Evolutionary conservation across 1,140 invertebrate species (phyloP), one percentile per base, ranked within the genome.

Genomic region (Apis laboriosa): DNA sequence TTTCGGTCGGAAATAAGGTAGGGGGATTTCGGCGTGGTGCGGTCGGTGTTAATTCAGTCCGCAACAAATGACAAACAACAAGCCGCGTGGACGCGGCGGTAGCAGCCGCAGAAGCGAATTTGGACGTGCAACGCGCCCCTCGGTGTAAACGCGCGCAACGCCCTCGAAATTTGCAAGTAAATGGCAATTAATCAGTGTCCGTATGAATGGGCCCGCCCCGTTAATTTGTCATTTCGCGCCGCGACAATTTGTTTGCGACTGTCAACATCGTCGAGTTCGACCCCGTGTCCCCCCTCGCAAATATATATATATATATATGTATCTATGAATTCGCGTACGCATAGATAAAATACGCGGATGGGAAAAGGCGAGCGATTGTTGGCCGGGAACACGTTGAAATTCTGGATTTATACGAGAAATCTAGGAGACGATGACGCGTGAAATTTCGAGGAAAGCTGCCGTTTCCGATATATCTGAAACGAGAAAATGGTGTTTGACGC

Each of bases 131-230:
- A 34, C 28, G 28, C 28, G 28, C 1, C 28, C 28, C 28, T 34
- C 28, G 28, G 90, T 91, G 90, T 91, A 92, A 92, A 92, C 83
- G 86, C 79, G 89, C 84, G 82, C 81, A 43, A 43, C 34, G 77
- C 88, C 86, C 85, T 90, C 89, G 90, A 93, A 92, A 93, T 93
- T 93, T 93, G 91, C 92, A 93, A 93, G 92, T 93, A 93, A 93
- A 93, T 92, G 92, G 92, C 92, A 93, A 93, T 93, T 93, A 92
- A 93, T 93, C 92, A 93, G 86, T 90, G 92, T 91, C 90, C 88
- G 84, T 92, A 92, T 93, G 90, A 92, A 93, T 91, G 90, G 90
- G 79, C 82, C 74, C 80, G 76, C 83, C 80, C 90, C 88, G 91
- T 91, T 92, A 92, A 92, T 92, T 90, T 92, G 91, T 92, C 91